phyloP scores from a whole-genome alignment of 2,113 vertebrate species.

The Tychaedon coryphoeus region DNA sequence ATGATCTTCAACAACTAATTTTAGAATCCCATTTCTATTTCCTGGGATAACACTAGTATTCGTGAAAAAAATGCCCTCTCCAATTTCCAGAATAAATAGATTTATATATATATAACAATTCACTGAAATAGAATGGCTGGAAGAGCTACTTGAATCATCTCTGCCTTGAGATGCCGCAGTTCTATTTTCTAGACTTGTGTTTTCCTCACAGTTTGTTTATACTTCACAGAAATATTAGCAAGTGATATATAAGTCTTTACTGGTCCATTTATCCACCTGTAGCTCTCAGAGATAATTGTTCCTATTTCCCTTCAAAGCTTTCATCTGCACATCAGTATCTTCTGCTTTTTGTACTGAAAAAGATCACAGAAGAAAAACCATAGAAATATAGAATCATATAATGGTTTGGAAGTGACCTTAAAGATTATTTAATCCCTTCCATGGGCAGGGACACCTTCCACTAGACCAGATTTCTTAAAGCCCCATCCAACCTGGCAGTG shows the following conservation, averaged over 20 bases:
- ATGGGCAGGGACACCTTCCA: neutral
- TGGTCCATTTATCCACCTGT: neutral
- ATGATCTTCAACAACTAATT: neutral
- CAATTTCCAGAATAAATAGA: neutral
- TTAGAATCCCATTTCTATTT: neutral
- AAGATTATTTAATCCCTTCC: neutral
- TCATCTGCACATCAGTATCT: neutral
- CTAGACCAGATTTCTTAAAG: neutral
- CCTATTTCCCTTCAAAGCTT: slow-evolving; percentile 2
- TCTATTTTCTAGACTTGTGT: neutral
- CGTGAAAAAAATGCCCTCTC: neutral
- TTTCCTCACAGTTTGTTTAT: neutral
- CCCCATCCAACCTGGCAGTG: neutral
- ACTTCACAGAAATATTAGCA: neutral
- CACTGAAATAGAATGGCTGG: neutral
- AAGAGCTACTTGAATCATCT: neutral
- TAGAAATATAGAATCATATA: neutral
- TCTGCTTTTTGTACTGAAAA: neutral
- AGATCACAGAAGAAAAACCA: neutral
- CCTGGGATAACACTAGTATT: neutral
- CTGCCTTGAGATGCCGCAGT: neutral
- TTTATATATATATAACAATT: neutral
- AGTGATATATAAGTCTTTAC: neutral
- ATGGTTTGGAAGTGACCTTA: neutral
- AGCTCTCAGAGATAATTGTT: neutral